phyloP scores from a whole-genome alignment of 2,113 vertebrate genomes.

The Lutjanus erythropterus region DNA sequence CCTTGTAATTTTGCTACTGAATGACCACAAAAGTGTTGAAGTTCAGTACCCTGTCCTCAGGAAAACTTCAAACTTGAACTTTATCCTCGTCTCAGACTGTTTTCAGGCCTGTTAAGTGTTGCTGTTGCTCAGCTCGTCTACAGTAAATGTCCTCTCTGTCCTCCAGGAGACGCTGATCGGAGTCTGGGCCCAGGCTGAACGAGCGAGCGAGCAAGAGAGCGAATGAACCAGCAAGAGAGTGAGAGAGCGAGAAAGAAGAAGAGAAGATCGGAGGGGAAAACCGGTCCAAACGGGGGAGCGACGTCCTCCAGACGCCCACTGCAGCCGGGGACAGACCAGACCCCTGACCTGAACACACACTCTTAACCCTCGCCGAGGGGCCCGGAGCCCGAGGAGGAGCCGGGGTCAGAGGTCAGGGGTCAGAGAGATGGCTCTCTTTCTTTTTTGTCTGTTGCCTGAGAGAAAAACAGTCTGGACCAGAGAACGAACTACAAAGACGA shows the following conservation, averaged over 20 bases:
- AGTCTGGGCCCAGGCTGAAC: slow-evolving; percentile 67
- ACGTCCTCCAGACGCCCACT: slow-evolving; percentile 66
- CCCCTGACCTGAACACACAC: slow-evolving; percentile 72
- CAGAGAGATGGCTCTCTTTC: slow-evolving; percentile 64
- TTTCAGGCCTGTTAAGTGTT: background rate
- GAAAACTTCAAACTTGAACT: too few species aligned
- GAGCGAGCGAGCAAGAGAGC: slow-evolving; percentile 55
- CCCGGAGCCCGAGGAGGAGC: slow-evolving; percentile 45
- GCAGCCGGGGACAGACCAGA: slow-evolving; percentile 65
- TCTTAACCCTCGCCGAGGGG: slow-evolving; percentile 38
- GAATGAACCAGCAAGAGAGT: slow-evolving; percentile 48
- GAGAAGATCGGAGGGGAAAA: slow-evolving; percentile 64
- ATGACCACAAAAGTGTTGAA: too few species aligned
- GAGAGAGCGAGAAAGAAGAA: slow-evolving; percentile 43
- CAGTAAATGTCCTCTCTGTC: slow-evolving; percentile 75
- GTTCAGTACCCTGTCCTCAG: too few species aligned
- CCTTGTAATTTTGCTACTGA: too few species aligned
- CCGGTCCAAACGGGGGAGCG: slow-evolving; percentile 61
- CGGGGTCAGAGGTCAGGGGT: slow-evolving; percentile 50
- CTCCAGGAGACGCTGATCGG: slow-evolving; percentile 86
- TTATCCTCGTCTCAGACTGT: too few species aligned
- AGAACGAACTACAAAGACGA: slow-evolving; percentile 23
- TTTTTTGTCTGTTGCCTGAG: slow-evolving; percentile 73
- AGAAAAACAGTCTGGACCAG: slow-evolving; percentile 52
- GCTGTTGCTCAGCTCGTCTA: slow-evolving; percentile 28